phyloP scores from a whole-genome alignment of 1,140 invertebrate genomes.

The Theocolax elegans region DNA sequence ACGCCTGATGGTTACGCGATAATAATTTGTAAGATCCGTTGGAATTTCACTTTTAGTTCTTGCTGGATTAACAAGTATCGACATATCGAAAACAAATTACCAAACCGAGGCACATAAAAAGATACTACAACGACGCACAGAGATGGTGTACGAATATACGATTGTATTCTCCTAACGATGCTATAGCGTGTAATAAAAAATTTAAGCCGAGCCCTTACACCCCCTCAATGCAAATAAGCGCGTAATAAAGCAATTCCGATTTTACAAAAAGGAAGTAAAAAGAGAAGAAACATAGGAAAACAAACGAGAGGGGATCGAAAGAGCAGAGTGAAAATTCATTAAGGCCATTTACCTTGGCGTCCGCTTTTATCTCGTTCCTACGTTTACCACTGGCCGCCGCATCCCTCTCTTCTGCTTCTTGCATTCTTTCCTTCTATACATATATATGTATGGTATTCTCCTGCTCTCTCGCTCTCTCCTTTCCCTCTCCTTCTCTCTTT shows the following conservation, averaged over 20 bases:
- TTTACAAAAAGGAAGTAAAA: not conserved
- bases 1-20: too few species aligned
- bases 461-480: not conserved
- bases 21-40: not conserved
- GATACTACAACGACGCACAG: not conserved
- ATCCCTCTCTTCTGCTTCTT: not conserved
- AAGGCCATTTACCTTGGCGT: constrained; percentile 20
- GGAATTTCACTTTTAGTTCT: not conserved
- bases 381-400: not conserved
- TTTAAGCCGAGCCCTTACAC: not conserved
- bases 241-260: constrained; percentile 12
- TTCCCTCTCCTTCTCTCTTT: not conserved
- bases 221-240: not conserved
- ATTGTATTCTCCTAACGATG: not conserved
- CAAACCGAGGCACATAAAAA: not conserved
- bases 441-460: too few species aligned
- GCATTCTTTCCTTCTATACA: not conserved
- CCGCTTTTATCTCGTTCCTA: constrained; percentile 21
- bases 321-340: constrained; percentile 24
- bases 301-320: constrained; percentile 16
- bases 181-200: not conserved
- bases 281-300: not conserved
- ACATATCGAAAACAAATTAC: not conserved
- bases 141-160: not conserved
- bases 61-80: constrained; percentile 7